Percentiles rank a stretch among this genome's conserved stretches.
phyloP scores from a whole-genome alignment of 1,140 invertebrate genomes.

The Daktulosphaira vitifoliae region DNA sequence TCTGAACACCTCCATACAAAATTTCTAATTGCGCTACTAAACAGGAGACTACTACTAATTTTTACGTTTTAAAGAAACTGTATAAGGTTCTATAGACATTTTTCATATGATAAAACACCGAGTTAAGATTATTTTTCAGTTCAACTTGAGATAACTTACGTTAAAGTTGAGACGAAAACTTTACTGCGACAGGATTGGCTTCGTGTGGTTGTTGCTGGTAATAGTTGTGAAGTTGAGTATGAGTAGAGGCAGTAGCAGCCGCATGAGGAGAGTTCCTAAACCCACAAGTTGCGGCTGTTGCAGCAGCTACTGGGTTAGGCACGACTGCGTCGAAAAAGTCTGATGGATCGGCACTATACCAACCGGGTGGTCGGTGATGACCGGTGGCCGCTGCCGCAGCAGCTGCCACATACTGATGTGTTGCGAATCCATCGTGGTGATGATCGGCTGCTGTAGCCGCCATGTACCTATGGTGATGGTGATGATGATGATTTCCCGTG shows the following conservation, averaged over 20 bases:
- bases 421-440: constrained; percentile 16
- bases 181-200: not conserved
- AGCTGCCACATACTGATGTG: constrained; percentile 23
- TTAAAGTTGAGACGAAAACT: constrained; percentile 29
- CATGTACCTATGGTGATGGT: not conserved
- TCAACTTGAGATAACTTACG: not conserved
- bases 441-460: not conserved
- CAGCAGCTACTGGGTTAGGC: constrained; percentile 11
- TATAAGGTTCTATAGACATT: too few relatives aligned
- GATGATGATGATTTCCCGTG: constrained; percentile 7
- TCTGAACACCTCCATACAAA: too few relatives aligned
- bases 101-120: too few relatives aligned
- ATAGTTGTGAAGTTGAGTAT: constrained; percentile 26
- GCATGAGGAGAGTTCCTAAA: constrained; percentile 30
- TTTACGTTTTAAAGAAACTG: too few relatives aligned
- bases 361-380: constrained; percentile 6
- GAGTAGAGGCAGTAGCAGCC: constrained; percentile 11
- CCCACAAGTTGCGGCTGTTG: constrained; percentile 5
- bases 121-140: too few relatives aligned
- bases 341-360: constrained; percentile 20
- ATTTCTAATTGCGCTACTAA: too few relatives aligned
- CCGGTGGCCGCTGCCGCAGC: constrained; percentile 14
- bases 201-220: constrained; percentile 15
- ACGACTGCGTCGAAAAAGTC: constrained; percentile 29
- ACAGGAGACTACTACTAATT: too few relatives aligned